These are phyloP conservation scores for Pemphigus obesinymphae DNA, from an alignment of 1,140 invertebrate genomes.

Conservation along the genomic window DNA sequence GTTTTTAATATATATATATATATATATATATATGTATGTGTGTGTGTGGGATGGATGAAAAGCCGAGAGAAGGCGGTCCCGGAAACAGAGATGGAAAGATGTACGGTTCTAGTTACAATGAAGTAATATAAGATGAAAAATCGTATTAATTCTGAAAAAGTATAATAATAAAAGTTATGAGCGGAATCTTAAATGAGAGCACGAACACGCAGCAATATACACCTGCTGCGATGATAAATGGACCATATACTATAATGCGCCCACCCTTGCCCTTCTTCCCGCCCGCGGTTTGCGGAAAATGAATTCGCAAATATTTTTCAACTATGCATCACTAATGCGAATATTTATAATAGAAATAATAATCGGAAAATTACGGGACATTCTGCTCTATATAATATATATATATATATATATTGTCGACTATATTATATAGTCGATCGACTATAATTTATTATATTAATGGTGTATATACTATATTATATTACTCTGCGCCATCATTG, in stretches of 20 bases:
- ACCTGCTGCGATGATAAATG: conserved; percentile 41
- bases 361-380: neutral
- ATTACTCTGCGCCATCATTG: no score
- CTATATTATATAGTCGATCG: neutral
- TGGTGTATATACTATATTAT: no score
- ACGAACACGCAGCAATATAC: conserved; percentile 30
- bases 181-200: conserved; percentile 39
- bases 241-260: conserved; percentile 8
- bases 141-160: conserved; percentile 42
- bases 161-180: conserved; percentile 41
- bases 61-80: conserved; percentile 13
- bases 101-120: conserved; percentile 39
- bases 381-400: neutral
- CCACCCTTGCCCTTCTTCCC: neutral
- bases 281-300: neutral
- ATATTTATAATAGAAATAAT: neutral
- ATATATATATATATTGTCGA: no score
- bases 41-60: neutral
- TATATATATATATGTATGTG: neutral
- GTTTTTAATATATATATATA: conserved; percentile 31
- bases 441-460: no score
- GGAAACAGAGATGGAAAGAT: conserved; percentile 41
- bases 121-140: conserved; percentile 42
- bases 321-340: neutral
- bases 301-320: conserved; percentile 24